Evolutionary conservation across 2,113 vertebrate species (phyloP).

Genomic region (Telmatochromis bifrenatus): DNA sequence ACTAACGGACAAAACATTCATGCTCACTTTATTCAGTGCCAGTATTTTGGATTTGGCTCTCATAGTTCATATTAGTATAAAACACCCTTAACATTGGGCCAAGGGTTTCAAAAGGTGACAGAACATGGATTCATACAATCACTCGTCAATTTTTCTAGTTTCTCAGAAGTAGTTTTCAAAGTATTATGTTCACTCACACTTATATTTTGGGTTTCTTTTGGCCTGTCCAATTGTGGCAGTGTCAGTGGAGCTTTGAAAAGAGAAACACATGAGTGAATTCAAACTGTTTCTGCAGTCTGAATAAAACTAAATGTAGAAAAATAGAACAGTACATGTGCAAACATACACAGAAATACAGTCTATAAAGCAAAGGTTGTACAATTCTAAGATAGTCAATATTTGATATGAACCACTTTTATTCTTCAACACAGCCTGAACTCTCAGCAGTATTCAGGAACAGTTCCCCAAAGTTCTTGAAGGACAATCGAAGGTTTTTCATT

Average conservation of each 20-base stretch:
- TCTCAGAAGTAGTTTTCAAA: not conserved
- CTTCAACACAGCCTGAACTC: not conserved
- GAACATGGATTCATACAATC: not conserved
- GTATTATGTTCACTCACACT: not conserved
- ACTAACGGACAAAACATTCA: not conserved
- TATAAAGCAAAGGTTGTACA: not conserved
- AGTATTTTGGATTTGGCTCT: not conserved
- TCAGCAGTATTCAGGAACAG: not conserved
- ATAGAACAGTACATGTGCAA: not conserved
- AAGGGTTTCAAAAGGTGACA: not conserved
- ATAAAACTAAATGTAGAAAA: not conserved
- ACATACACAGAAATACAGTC: not conserved
- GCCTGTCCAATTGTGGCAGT: not conserved
- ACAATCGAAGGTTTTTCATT: not conserved
- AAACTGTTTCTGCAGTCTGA: not conserved
- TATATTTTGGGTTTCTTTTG: not conserved
- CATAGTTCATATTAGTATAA: not conserved
- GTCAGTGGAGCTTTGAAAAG: not conserved
- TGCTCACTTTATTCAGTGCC: not conserved
- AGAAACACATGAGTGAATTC: not conserved
- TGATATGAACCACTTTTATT: not conserved
- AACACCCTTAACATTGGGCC: not conserved
- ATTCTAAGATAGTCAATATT: not conserved
- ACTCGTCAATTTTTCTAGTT: not conserved
- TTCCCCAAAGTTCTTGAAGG: not conserved